Conservation (phyloP, 2,888 invertebrate species). For the Cepaea hortensis region DNA sequence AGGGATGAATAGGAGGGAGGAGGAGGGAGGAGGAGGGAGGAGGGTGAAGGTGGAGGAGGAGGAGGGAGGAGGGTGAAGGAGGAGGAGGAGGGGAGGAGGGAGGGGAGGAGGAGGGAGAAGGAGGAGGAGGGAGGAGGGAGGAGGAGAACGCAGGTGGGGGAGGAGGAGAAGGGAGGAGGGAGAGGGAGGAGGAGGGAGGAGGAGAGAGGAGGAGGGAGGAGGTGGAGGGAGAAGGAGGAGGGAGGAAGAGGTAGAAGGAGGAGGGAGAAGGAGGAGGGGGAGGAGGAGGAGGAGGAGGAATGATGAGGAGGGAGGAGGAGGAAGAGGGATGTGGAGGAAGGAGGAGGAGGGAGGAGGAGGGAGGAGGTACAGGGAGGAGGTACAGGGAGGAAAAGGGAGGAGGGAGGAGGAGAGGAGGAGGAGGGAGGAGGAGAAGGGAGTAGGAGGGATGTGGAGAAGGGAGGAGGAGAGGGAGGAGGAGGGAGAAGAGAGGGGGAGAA, state of each 20-base stretch:
- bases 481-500: neutral
- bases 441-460: too few species aligned
- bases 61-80: too few species aligned
- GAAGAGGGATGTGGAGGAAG: too few species aligned
- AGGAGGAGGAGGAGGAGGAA: too few species aligned
- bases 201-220: neutral
- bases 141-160: too few species aligned
- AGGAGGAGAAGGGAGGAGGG: neutral
- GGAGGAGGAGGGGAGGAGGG: neutral
- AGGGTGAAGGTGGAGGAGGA: too few species aligned
- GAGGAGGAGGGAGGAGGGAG: neutral
- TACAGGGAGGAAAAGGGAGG: neutral
- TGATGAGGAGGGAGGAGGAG: too few species aligned
- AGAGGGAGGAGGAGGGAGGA: neutral
- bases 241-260: too few species aligned
- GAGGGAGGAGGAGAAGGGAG: neutral
- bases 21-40: too few species aligned
- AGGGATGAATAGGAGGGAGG: too few species aligned
- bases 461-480: neutral
- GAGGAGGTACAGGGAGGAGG: neutral
- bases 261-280: neutral
- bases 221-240: too few species aligned
- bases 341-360: neutral
- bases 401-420: neutral
- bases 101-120: neutral